Conservation (phyloP, 2,888 invertebrate genomes). For the Polydrusus pterygomalis region DNA sequence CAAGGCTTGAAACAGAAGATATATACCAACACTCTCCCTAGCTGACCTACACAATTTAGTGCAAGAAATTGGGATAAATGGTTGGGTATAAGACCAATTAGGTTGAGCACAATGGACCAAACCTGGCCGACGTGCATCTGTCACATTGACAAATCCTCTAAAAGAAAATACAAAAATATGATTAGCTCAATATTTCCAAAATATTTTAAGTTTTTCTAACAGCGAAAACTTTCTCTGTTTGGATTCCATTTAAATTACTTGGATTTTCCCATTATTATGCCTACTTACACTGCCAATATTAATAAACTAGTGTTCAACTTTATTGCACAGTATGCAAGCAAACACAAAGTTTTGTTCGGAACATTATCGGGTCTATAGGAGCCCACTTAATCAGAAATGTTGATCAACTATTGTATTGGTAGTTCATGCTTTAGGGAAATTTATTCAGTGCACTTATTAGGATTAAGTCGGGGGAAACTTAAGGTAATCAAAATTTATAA, state of each 20-base stretch:
- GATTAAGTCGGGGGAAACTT: too few relatives aligned
- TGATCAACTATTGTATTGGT: constrained; percentile 6
- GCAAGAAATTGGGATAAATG: too few relatives aligned
- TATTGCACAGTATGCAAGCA: constrained; percentile 7
- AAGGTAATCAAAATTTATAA: background rate
- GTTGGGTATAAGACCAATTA: too few relatives aligned
- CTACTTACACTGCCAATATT: background rate
- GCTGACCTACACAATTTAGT: too few relatives aligned
- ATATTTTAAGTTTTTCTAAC: too few relatives aligned
- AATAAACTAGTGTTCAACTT: background rate
- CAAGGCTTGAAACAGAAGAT: too few relatives aligned
- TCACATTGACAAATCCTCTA: too few relatives aligned
- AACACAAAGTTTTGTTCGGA: constrained; percentile 5
- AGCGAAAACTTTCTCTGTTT: background rate
- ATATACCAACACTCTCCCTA: too few relatives aligned
- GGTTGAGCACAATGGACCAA: too few relatives aligned
- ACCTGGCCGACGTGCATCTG: too few relatives aligned
- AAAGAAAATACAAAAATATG: too few relatives aligned
- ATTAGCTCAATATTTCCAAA: too few relatives aligned
- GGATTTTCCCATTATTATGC: background rate
- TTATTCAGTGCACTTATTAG: background rate
- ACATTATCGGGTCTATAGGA: background rate
- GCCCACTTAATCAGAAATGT: constrained; percentile 2
- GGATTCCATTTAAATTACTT: background rate
- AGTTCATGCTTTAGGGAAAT: background rate